Conservation (phyloP, 2,888 invertebrate genomes). For the Pimpla rufipes region DNA sequence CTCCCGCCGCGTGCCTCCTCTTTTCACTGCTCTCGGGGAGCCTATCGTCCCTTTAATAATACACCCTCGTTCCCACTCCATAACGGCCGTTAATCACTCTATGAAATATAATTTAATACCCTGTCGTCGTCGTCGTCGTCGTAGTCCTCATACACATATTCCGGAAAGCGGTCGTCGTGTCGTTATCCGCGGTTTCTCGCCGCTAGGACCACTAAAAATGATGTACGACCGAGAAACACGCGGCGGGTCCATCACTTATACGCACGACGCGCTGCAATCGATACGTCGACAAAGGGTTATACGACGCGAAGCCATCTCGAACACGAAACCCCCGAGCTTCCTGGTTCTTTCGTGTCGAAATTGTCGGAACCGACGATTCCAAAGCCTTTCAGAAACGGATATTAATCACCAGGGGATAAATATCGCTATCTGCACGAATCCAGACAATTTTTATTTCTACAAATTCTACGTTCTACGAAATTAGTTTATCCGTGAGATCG, state of each 20-base stretch:
- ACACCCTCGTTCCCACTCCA: constrained; percentile 68
- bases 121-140: constrained; percentile 56
- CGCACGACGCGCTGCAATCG: constrained; percentile 17
- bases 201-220: constrained; percentile 75
- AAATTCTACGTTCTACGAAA: neutral
- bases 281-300: constrained; percentile 41
- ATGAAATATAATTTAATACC: constrained; percentile 80
- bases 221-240: constrained; percentile 75
- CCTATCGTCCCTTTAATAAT: constrained; percentile 75
- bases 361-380: neutral
- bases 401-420: neutral
- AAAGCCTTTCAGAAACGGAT: neutral
- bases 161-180: constrained; percentile 23
- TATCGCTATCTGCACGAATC: neutral
- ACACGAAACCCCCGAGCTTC: neutral
- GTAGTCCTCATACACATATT: constrained; percentile 58
- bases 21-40: constrained; percentile 28
- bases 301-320: constrained; percentile 10
- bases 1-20: constrained; percentile 63
- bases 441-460: no score
- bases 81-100: constrained; percentile 77
- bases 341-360: neutral
- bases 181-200: constrained; percentile 11
- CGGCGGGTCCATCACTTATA: constrained; percentile 53
- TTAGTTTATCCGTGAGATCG: neutral